Percentiles rank a stretch among this genome's conserved stretches.
phyloP scores from a whole-genome alignment of 2,888 invertebrate genomes.

The Meliscaeva auricollis region DNA sequence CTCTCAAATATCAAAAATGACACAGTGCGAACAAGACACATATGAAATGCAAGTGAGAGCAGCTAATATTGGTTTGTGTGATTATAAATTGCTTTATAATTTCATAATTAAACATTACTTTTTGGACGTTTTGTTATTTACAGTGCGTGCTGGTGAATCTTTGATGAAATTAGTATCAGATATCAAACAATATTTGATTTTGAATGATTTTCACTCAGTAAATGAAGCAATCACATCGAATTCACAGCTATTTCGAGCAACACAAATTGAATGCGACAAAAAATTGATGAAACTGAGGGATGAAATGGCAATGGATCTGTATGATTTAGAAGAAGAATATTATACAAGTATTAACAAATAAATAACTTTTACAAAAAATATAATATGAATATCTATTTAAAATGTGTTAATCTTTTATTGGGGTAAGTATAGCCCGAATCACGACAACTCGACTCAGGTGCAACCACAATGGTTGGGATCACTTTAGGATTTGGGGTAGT shows the following conservation, averaged over 20 bases:
- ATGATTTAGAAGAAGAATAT: slow-evolving; percentile 84
- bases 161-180: slow-evolving; percentile 98
- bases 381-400: background rate
- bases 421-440: too few species aligned
- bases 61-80: slow-evolving; percentile 91
- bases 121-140: slow-evolving; percentile 78
- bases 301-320: slow-evolving; percentile 95
- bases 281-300: slow-evolving; percentile 96
- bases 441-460: too few species aligned
- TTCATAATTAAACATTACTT: background rate
- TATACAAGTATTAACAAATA: slow-evolving; percentile 84
- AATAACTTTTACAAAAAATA: slow-evolving; percentile 33
- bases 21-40: slow-evolving; percentile 97
- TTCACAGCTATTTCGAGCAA: slow-evolving; percentile 94
- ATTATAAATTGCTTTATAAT: background rate
- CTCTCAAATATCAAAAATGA: slow-evolving; percentile 94
- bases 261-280: slow-evolving; percentile 96
- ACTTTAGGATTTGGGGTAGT: too few species aligned
- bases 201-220: slow-evolving; percentile 99
- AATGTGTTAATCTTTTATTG: too few species aligned
- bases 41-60: slow-evolving; percentile 99
- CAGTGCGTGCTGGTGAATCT: slow-evolving; percentile 97
- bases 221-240: slow-evolving; percentile 98
- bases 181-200: slow-evolving; percentile 98
- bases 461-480: too few species aligned